Conservation (phyloP, 2,888 invertebrate species). For the Drosophila mayaguana region DNA sequence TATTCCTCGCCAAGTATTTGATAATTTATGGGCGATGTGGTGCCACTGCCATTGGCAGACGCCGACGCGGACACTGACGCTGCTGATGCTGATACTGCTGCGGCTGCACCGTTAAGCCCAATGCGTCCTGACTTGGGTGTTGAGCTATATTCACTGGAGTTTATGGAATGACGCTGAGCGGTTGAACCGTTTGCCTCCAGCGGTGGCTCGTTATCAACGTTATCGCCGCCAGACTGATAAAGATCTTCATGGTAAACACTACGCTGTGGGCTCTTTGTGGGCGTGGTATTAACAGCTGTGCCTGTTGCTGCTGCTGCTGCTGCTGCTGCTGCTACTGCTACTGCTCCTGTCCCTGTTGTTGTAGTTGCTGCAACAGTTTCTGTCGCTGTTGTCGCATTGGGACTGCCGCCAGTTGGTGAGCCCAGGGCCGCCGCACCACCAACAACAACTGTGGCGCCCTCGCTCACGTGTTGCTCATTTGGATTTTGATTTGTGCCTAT, state of each 20-base stretch:
- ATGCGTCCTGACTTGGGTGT: constrained; percentile 75
- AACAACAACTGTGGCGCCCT: constrained; percentile 53
- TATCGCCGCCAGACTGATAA: constrained; percentile 63
- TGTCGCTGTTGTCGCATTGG: constrained; percentile 30
- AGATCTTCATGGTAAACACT: constrained; percentile 74
- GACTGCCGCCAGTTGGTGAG: constrained; percentile 47
- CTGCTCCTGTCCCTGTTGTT: constrained; percentile 19
- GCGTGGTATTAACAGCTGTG: constrained; percentile 50
- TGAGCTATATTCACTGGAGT: constrained; percentile 77
- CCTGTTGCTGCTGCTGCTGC: constrained; percentile 13
- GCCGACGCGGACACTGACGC: constrained; percentile 16
- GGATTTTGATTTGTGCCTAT: constrained; percentile 79
- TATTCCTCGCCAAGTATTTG: constrained; percentile 72
- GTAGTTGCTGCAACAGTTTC: constrained; percentile 16
- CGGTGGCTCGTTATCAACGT: constrained; percentile 56
- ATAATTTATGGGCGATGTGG: constrained; percentile 73
- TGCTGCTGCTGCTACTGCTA: constrained; percentile 18
- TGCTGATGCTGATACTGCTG: constrained; percentile 5
- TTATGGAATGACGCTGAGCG: constrained; percentile 76
- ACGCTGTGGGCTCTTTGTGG: constrained; percentile 73
- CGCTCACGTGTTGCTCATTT: constrained; percentile 76
- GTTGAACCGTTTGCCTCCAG: constrained; percentile 56
- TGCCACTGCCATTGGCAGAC: constrained; percentile 57
- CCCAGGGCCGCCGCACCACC: constrained; percentile 33
- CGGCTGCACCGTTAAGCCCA: constrained; percentile 29